A percentile compares a stretch with the other conserved stretches of the same genome.
Evolutionary conservation across 2,888 invertebrate genomes (phyloP).

Genomic region (Tyria jacobaeae): DNA sequence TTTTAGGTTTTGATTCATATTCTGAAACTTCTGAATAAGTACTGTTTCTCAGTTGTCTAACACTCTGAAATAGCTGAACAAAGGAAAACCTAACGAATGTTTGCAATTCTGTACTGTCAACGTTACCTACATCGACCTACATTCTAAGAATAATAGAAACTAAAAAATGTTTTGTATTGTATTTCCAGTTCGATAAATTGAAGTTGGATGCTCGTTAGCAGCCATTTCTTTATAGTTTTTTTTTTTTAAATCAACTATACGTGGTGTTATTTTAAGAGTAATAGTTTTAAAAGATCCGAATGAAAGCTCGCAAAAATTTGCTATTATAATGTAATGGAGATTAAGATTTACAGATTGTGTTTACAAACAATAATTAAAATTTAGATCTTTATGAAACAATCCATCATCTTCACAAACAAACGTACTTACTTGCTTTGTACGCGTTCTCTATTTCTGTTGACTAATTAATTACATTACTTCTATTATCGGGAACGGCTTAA

Average conservation of each 20-base stretch:
- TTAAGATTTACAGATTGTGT: background rate
- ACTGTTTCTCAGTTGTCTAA: constrained; percentile 8
- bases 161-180: constrained; percentile 20
- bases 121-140: constrained; percentile 52
- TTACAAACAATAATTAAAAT: background rate
- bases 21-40: background rate
- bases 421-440: constrained; percentile 1
- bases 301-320: background rate
- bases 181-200: constrained; percentile 10
- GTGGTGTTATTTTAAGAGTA: background rate
- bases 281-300: background rate
- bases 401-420: background rate
- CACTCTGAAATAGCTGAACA: constrained; percentile 49
- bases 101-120: constrained; percentile 57
- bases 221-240: constrained; percentile 1
- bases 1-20: background rate
- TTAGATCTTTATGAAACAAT: background rate
- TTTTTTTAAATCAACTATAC: too few relatives aligned
- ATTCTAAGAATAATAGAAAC: constrained; percentile 37
- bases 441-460: background rate
- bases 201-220: background rate
- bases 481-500: constrained; percentile 6
- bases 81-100: constrained; percentile 68
- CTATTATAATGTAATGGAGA: background rate
- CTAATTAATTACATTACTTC: constrained; percentile 11